phyloP scores from a whole-genome alignment of 2,888 invertebrate genomes.

The Halictus ligatus region DNA sequence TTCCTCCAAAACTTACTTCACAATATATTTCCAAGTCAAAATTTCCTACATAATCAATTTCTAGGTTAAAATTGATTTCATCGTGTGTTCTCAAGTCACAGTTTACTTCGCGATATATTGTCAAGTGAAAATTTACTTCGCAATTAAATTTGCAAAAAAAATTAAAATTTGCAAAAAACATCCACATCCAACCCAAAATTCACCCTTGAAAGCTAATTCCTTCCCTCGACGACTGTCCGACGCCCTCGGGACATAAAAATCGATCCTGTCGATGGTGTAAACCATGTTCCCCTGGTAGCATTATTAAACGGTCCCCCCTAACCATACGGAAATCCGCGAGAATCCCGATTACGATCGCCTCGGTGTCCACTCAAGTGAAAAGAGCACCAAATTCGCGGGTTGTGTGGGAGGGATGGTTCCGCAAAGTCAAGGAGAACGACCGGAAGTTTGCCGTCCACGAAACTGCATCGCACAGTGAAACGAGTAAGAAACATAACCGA shows the following conservation, averaged over 20 bases:
- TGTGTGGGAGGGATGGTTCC: background rate
- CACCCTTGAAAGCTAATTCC: background rate
- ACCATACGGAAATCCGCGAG: constrained; percentile 25
- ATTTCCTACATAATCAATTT: no score
- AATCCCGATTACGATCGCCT: constrained; percentile 12
- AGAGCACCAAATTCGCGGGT: background rate
- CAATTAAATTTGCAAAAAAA: background rate
- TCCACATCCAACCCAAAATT: background rate
- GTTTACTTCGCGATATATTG: background rate
- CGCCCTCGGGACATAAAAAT: background rate
- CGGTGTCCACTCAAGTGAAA: background rate
- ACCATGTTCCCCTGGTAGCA: background rate
- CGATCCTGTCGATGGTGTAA: background rate
- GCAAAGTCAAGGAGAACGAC: background rate
- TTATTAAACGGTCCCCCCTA: background rate
- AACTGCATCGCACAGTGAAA: background rate
- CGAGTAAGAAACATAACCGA: no score
- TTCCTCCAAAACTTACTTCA: no score
- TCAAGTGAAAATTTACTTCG: background rate
- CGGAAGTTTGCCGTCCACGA: background rate
- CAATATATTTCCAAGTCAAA: no score
- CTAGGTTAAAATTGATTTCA: no score
- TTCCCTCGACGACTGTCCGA: background rate
- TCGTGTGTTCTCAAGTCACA: no score
- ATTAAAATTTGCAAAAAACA: no score